phyloP scores from a whole-genome alignment of 2,797 vertebrate genomes.

The Amblyopsis hoosieri region DNA sequence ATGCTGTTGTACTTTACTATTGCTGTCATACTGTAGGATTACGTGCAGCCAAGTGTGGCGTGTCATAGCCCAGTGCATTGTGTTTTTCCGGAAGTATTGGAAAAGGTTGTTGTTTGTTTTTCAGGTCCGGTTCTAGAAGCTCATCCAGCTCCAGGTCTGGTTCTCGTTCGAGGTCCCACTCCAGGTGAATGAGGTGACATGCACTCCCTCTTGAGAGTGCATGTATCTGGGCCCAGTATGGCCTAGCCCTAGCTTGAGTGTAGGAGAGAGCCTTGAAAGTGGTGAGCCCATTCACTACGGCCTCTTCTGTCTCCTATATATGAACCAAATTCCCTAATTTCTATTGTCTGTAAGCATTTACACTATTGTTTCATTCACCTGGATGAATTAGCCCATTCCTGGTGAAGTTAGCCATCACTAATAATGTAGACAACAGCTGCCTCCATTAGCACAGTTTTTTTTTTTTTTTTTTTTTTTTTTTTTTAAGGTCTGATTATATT shows the following conservation, averaged over 20 bases:
- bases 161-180: conserved; percentile 94
- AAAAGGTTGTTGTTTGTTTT: conserved; percentile 82
- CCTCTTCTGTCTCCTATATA: background rate
- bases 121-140: conserved; percentile 95
- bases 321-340: too few species aligned
- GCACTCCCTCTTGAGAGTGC: conserved; percentile 86
- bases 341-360: background rate
- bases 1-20: conserved; percentile 3
- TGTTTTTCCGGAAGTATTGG: conserved; percentile 76
- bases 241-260: conserved; percentile 30
- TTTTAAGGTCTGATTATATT: too few species aligned
- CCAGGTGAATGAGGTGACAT: conserved; percentile 99
- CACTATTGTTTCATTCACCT: conserved; percentile 7
- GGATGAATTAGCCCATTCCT: too few species aligned
- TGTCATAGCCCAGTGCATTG: background rate
- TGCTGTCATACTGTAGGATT: background rate
- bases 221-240: conserved; percentile 71
- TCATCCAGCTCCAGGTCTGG: conserved; percentile 97
- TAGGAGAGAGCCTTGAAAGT: conserved; percentile 9
- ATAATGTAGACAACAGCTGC: too few species aligned
- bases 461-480: too few species aligned
- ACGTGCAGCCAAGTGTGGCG: background rate
- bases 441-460: too few species aligned
- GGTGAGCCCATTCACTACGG: conserved; percentile 1
- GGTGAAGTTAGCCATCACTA: too few species aligned